Evolutionary conservation across 92 coral and sea anemone species (phyloP).

Genomic region (Porites divaricata): DNA sequence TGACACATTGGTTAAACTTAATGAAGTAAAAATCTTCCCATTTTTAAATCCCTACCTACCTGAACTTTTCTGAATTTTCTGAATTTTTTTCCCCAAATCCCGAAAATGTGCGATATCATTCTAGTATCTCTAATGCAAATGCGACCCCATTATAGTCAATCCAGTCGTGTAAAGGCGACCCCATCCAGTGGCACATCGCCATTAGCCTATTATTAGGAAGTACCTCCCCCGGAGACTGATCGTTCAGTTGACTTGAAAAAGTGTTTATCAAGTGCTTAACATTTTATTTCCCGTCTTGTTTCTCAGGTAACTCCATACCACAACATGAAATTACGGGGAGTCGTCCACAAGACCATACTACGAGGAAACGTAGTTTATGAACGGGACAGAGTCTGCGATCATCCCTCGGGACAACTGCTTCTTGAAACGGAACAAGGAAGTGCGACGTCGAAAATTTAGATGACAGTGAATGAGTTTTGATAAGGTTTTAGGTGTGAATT

Average conservation of each 20-base stretch:
- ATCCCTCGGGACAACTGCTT: constrained; percentile 49
- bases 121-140: too few relatives aligned
- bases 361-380: constrained; percentile 73
- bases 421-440: constrained; percentile 25
- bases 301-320: constrained; percentile 77
- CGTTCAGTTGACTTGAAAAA: too few relatives aligned
- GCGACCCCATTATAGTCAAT: too few relatives aligned
- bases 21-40: too few relatives aligned
- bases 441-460: constrained; percentile 1
- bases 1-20: too few relatives aligned
- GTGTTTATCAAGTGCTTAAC: not conserved
- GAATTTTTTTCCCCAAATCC: too few relatives aligned
- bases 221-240: not conserved
- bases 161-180: too few relatives aligned
- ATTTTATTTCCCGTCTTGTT: not conserved
- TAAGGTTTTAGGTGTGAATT: not conserved
- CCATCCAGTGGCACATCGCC: too few relatives aligned
- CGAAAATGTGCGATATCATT: too few relatives aligned
- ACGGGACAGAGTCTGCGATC: constrained; percentile 55
- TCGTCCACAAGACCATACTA: constrained; percentile 71
- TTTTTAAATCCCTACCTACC: too few relatives aligned
- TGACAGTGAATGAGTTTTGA: not conserved
- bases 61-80: too few relatives aligned
- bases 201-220: too few relatives aligned
- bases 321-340: constrained; percentile 66